Percentiles rank a stretch among this genome's conserved stretches.
These are phyloP conservation scores for Menura novaehollandiae DNA, from an alignment of 2,113 vertebrate species.

Conservation along the genomic window DNA sequence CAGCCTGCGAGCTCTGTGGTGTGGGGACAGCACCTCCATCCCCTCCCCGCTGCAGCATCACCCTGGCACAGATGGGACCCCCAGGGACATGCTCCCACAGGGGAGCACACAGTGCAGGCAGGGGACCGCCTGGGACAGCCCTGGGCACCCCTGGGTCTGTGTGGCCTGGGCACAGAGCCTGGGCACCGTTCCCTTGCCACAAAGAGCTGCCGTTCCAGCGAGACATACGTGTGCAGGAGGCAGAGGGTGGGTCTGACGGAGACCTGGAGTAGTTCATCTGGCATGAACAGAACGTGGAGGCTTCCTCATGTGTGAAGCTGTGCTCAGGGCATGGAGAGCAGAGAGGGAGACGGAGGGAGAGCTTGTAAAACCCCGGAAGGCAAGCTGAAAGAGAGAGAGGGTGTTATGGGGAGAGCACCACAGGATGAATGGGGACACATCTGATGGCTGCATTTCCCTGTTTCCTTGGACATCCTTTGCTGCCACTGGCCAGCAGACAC, in stretches of 20 bases:
- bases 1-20: accelerated
- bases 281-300: constrained; percentile 85
- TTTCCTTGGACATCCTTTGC: neutral
- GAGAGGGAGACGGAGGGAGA: constrained; percentile 84
- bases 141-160: accelerated
- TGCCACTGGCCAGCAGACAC: neutral
- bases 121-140: neutral
- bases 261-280: constrained; percentile 90
- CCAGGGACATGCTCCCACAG: neutral
- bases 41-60: neutral
- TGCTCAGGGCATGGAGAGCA: constrained; percentile 90
- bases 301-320: constrained; percentile 88
- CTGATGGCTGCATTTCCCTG: neutral
- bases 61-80: accelerated
- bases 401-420: neutral
- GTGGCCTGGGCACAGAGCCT: accelerated
- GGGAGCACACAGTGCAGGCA: neutral
- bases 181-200: neutral
- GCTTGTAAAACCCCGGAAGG: constrained; percentile 89
- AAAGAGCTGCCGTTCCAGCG: accelerated
- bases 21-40: neutral
- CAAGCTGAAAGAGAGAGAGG: constrained; percentile 79
- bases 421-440: accelerated
- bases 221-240: constrained; percentile 89
- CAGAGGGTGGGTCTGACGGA: constrained; percentile 84